Evolutionary conservation across 2,113 vertebrate species (phyloP), one percentile per base, ranked within the genome.

Genomic region (Nesospiza acunhae): DNA sequence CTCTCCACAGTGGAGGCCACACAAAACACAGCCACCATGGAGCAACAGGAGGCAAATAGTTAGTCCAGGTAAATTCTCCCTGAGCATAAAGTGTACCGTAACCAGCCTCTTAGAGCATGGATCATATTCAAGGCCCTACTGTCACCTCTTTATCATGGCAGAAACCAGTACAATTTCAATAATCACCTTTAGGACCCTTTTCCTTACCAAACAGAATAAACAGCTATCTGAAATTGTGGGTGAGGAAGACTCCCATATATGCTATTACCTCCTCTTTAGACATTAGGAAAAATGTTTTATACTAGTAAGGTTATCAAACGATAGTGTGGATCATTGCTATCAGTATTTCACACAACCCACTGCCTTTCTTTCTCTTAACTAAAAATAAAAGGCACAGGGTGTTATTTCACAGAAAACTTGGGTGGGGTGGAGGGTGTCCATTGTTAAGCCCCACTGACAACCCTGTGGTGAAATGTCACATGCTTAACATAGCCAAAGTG

Each of bases 101-200:
- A 58, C 23, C 16, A 11, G 19, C 24, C 44, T 63, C 28, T 31
- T 59, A 53, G 6, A 73, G 23, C 0, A 0, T 5, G 10, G 2
- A 4, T 19, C n/a, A n/a, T 22, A 46, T 22, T 44, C 30, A 58
- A 44, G 59, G 7, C 49, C 66, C 31, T 22, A 8, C 19, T 33
- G 10, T 14, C 74, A 90, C 21, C 35, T 74, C 15, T 37, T 7
- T 23, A 22, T 28, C 4, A 1, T 5, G 7, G 50, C 42, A 83
- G 50, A 46, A 73, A 58, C 6, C 21, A 22, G 15, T 5, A 26
- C 8, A 30, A 4, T 18, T 50, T 44, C 42, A 52, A 24, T 3
- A 50, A 26, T 16, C 47, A 70, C 31, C n/a, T 33, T 37, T 4
- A 11, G 42, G 37, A 53, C 26, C 9, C 18, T 50, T 80, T 22